phyloP scores from a whole-genome alignment of 2,113 vertebrate species.

The Semnornis frantzii region DNA sequence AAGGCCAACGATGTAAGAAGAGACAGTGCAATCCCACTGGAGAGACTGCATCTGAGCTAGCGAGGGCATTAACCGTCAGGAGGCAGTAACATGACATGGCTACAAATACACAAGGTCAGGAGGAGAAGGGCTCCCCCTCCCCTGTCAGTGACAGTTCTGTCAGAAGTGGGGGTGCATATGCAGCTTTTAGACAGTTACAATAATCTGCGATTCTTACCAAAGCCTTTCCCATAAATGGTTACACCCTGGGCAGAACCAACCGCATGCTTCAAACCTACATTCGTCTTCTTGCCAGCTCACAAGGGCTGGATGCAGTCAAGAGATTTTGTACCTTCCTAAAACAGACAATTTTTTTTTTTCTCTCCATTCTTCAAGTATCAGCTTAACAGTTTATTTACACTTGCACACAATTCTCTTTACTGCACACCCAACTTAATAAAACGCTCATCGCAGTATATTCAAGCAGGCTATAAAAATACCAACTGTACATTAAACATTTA shows the following conservation, averaged over 20 bases:
- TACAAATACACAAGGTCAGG: background rate
- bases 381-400: conserved; percentile 61
- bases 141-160: background rate
- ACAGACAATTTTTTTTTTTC: background rate
- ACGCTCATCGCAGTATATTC: conserved; percentile 51
- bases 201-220: background rate
- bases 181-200: background rate
- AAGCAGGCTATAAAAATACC: conserved; percentile 64
- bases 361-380: conserved; percentile 62
- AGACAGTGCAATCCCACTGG: background rate
- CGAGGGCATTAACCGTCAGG: background rate
- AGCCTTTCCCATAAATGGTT: background rate
- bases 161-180: accelerated
- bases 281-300: background rate
- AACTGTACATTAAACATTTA: conserved; percentile 55
- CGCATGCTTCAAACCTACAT: background rate
- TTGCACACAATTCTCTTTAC: conserved; percentile 22
- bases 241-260: accelerated
- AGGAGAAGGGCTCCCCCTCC: background rate
- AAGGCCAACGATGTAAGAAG: background rate
- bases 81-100: background rate
- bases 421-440: conserved; percentile 10
- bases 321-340: background rate
- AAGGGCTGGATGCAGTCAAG: background rate
- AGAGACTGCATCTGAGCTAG: conserved; percentile 17